A percentile compares a stretch with the other conserved stretches of the same genome.
Conservation (phyloP, 2,797 vertebrate species). For the Danio kyathit region DNA sequence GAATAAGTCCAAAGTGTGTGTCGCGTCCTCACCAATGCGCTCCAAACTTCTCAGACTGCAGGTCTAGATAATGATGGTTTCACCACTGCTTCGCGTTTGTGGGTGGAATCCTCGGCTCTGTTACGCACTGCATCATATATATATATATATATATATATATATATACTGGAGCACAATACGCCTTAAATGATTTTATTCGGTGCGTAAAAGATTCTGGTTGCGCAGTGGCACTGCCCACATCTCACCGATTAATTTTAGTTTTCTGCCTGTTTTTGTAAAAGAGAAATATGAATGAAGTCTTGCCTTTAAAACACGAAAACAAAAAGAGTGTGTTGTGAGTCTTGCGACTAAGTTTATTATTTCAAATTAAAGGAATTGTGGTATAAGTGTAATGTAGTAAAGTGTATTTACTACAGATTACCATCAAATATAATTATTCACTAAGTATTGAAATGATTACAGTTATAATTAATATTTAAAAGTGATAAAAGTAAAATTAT, state of each 20-base stretch:
- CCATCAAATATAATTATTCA: not conserved
- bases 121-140: not conserved
- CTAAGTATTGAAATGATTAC: not conserved
- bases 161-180: not conserved
- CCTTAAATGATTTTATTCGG: not conserved
- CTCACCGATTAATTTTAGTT: not conserved
- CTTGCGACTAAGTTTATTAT: no score
- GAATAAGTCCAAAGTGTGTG: no score
- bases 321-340: not conserved
- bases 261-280: not conserved
- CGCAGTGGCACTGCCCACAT: not conserved
- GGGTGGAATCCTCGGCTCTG: constrained; percentile 24
- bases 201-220: not conserved
- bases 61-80: not conserved
- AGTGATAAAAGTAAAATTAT: not conserved
- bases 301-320: not conserved
- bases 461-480: not conserved
- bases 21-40: not conserved
- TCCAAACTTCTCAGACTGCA: not conserved
- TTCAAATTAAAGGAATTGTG: not conserved
- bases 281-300: not conserved
- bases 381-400: no score
- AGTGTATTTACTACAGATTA: no score
- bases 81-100: not conserved
- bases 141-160: no score